Evolutionary conservation across 2,113 vertebrate species (phyloP), one percentile per base, ranked within the genome.

Genomic region (Menura novaehollandiae): DNA sequence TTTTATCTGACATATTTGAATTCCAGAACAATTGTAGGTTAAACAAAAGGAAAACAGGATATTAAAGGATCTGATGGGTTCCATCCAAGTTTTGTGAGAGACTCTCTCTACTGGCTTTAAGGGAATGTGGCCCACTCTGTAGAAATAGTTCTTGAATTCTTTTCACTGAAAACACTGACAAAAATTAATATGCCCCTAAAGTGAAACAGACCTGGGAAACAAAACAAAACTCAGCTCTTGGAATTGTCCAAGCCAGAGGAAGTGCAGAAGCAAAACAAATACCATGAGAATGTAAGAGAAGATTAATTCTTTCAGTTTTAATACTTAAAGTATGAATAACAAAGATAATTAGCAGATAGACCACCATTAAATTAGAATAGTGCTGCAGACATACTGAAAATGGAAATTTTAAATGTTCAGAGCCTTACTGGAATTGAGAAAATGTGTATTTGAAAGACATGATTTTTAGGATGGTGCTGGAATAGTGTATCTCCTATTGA

Each of bases 171-270:
- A 96, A 41, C 17, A 10, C 35, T 90, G 85, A 67, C 72, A 93
- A 95, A 91, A 95, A 93, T 77, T 90, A 94, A 91, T 92, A 75
- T 68, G 24, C 12, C 41, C 55, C 52, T 91, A 64, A 94, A 94
- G 82, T 83, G 85, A 96, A 97, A 95, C 74, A 82, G 89, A 91
- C 88, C 58, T 90, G 85, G 74, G 90, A 96, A 97, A 91, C 41
- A 89, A 93, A 95, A 87, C 44, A 80, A 88, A 89, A 60, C 49
- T 69, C 46, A 66, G 46, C 27, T 81, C 41, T 91, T 92, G 39
- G 18, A 82, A 26, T 56, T 77, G 68, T 77, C 62, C 32, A 41
- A 93, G 77, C 37, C 68, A 86, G 52, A 91, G 82, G 85, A 94
- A 93, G 72, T 59, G 47, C 85, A 72, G 85, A 84, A 96, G 67